Evolutionary conservation across 2,797 vertebrate genomes (phyloP).

Genomic region (Halcyon chelicuti): DNA sequence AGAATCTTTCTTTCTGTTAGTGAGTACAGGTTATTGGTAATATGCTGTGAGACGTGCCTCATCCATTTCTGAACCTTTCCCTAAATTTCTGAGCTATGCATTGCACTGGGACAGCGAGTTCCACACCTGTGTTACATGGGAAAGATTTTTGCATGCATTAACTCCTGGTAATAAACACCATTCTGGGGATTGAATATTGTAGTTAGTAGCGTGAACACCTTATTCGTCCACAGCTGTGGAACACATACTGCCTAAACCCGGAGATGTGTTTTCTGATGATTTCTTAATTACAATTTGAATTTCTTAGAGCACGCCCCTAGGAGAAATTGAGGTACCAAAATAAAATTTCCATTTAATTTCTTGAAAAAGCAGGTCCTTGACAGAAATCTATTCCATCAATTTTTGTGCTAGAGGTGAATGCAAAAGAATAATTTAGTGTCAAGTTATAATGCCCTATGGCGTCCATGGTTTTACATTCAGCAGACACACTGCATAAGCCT

Average conservation of each 20-base stretch:
- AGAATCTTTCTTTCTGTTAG: neutral
- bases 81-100: neutral
- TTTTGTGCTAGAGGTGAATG: neutral
- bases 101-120: neutral
- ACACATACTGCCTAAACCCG: neutral
- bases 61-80: neutral
- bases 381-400: neutral
- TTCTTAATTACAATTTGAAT: neutral
- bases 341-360: neutral
- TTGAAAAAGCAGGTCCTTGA: neutral
- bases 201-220: neutral
- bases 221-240: neutral
- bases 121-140: neutral
- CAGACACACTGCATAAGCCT: neutral
- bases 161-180: neutral
- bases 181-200: neutral
- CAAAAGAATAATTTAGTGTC: neutral
- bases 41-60: neutral
- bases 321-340: neutral
- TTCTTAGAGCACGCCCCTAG: neutral
- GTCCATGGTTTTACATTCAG: accelerated
- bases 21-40: neutral
- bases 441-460: neutral
- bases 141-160: neutral
- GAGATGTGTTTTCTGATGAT: neutral